Evolutionary conservation across 2,797 vertebrate genomes (phyloP).

Genomic region (Lepilemur ruficaudatus): DNA sequence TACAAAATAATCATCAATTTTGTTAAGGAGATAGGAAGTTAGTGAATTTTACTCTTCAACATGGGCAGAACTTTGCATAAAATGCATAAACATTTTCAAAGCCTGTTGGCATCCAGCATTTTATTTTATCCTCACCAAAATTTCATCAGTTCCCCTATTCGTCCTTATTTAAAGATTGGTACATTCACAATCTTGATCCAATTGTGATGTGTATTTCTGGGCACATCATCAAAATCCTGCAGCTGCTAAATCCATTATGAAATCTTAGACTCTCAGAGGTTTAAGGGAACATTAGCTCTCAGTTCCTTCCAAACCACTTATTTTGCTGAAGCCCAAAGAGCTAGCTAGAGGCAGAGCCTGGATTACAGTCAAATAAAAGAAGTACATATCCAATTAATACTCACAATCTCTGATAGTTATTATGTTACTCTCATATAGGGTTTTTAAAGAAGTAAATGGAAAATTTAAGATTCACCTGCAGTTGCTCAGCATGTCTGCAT

Average conservation of each 20-base stretch:
- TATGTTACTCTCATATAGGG: neutral
- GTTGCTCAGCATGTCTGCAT: too few species aligned
- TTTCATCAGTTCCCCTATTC: constrained; percentile 11
- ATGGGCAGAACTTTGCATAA: neutral
- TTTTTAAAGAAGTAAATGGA: neutral
- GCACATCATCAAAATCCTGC: constrained; percentile 68
- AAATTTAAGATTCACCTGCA: neutral
- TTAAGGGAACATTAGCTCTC: constrained; percentile 64
- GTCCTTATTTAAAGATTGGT: constrained; percentile 40
- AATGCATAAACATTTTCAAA: constrained; percentile 27
- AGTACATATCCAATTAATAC: neutral
- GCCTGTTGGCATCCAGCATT: neutral
- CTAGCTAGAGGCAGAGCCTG: neutral
- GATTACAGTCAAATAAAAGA: constrained; percentile 34
- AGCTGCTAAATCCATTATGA: constrained; percentile 77
- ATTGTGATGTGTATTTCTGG: constrained; percentile 68
- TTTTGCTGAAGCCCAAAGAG: constrained; percentile 5
- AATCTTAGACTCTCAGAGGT: constrained; percentile 69
- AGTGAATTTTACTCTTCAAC: neutral
- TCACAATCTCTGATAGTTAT: neutral
- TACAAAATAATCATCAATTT: neutral
- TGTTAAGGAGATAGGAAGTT: constrained; percentile 16
- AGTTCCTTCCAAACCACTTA: constrained; percentile 56
- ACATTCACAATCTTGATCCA: constrained; percentile 55
- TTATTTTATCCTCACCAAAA: constrained; percentile 55